phyloP scores from a whole-genome alignment of 2,113 vertebrate species.

The Ciconia boyciana region DNA sequence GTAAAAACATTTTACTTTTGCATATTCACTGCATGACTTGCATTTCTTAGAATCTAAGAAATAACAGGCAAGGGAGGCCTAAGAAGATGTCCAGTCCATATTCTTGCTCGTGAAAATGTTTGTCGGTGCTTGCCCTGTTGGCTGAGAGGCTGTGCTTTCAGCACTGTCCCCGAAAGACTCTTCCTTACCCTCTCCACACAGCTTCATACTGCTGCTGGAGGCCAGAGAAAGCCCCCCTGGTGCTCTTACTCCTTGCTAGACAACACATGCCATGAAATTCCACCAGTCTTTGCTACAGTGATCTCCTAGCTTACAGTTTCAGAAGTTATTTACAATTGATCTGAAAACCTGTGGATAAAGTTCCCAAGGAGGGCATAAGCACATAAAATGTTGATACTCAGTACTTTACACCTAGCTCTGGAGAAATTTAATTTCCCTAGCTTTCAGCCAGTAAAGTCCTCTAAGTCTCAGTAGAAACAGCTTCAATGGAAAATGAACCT shows the following conservation, averaged over 20 bases:
- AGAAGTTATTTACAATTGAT: neutral
- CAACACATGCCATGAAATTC: neutral
- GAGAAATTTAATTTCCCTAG: neutral
- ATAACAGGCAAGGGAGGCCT: neutral
- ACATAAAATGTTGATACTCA: neutral
- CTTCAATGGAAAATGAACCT: neutral
- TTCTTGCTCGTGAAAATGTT: neutral
- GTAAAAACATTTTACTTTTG: neutral
- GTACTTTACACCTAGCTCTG: neutral
- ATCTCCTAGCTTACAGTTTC: neutral
- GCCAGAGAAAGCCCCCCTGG: neutral
- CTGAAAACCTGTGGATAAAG: neutral
- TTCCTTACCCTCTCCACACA: neutral
- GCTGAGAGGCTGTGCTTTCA: neutral
- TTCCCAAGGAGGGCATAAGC: neutral
- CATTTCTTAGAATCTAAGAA: neutral
- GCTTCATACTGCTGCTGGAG: neutral
- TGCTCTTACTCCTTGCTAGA: neutral
- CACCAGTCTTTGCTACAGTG: neutral
- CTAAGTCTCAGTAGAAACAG: neutral
- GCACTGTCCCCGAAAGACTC: neutral
- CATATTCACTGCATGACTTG: neutral
- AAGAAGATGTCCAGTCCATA: neutral
- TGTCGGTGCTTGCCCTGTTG: neutral
- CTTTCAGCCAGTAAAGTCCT: neutral